Evolutionary conservation across 1,140 invertebrate species (phyloP), one percentile per base, ranked within the genome.

Genomic region (Philaenus spumarius): DNA sequence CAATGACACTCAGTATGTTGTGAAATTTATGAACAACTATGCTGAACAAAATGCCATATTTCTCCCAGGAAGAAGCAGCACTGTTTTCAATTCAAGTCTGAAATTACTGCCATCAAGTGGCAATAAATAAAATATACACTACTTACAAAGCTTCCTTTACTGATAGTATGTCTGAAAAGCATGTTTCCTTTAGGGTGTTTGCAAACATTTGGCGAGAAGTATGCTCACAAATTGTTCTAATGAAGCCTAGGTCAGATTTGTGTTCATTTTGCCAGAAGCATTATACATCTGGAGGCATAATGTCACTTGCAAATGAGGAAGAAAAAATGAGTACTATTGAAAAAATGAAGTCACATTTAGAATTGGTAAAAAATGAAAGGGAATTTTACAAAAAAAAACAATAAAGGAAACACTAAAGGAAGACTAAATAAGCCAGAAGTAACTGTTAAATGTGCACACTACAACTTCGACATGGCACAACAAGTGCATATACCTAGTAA

Each of bases 201-300:
- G 15, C 9, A 3, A 39, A 54, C 34, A 54, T 54, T 12, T 54
- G 52, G 52, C 34, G 39, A 17, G 6, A 7, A 1, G 17, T 23
- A 1, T 54, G 52, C 22, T 22, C 52, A 6, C 14, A n/a, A n/a
- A 54, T 54, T 37, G 52, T 40, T 5, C 20, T 54, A 2, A 54
- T 54, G 52, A 54, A 23, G 22, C 52, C 52, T 19, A 54, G 37
- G 22, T 40, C 52, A 5, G 34, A 54, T 20, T 24, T 54, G 23
- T 54, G 52, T 19, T 1, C 52, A 22, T 39, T 39, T 19, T 54
- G 52, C 17, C 52, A 54, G n/a, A 54, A 54, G 19, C 52, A 54
- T 23, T 54, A 54, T 23, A 54, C 52, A 17, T 54, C 52, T 54
- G 52, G 52, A 42, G 39, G 24, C 17, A 17, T 35, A n/a, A 54